Conservation (phyloP, 64 coral and sea anemone species). For the Orbicella faveolata region DNA sequence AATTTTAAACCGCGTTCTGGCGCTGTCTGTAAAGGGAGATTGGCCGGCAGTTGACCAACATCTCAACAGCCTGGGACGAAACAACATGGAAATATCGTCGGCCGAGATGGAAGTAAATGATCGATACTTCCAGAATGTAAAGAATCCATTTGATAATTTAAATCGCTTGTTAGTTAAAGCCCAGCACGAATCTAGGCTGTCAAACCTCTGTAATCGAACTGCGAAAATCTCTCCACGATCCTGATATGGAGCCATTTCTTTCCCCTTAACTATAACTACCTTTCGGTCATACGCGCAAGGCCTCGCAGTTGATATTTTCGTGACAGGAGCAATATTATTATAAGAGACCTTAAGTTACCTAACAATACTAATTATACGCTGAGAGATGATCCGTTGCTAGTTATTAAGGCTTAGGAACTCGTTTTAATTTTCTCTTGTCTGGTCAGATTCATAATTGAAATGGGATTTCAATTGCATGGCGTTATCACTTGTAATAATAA, state of each 20-base stretch:
- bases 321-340: too few relatives aligned
- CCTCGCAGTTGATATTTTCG: too few relatives aligned
- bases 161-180: too few relatives aligned
- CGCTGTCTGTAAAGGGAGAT: constrained; percentile 73
- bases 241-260: background rate
- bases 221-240: background rate
- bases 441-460: background rate
- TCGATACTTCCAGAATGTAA: background rate
- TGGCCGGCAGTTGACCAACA: constrained; percentile 88
- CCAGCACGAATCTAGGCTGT: too few relatives aligned
- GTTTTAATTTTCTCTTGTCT: background rate
- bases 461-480: background rate
- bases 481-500: background rate
- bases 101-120: constrained; percentile 61
- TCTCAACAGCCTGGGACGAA: constrained; percentile 71
- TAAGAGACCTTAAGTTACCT: background rate
- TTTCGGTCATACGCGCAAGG: too few relatives aligned
- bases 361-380: background rate
- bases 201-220: background rate
- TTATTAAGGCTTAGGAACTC: background rate
- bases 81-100: constrained; percentile 82
- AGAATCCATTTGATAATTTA: background rate
- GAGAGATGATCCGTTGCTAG: background rate
- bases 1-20: constrained; percentile 71
- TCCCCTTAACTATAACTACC: background rate